Evolutionary conservation across 1,140 invertebrate genomes (phyloP).

Genomic region (roundworm (Caenorhabditis elegans)): WBcel235 BX284605.5:6249001-6249500

Average conservation of each 20-base stretch:
- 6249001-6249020: not conserved
- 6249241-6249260: not conserved
- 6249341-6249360: not conserved
- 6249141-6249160: too few species aligned
- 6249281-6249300: not conserved
- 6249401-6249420: not conserved
- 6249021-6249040: not conserved
- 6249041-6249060: not conserved
- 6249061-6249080: not conserved
- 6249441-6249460: not conserved
- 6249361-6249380: not conserved
- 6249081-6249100: not conserved
- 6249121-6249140: too few species aligned
- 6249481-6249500: constrained; percentile 13
- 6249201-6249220: constrained; percentile 4
- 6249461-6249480: not conserved
- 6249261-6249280: not conserved
- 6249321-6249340: not conserved
- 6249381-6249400: not conserved
- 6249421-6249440: not conserved
- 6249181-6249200: constrained; percentile 27
- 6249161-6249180: constrained; percentile 16
- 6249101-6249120: not conserved
- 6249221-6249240: not conserved
- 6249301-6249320: not conserved